phyloP scores from a whole-genome alignment of 2,113 vertebrate species.

The Gymnogyps californianus region DNA sequence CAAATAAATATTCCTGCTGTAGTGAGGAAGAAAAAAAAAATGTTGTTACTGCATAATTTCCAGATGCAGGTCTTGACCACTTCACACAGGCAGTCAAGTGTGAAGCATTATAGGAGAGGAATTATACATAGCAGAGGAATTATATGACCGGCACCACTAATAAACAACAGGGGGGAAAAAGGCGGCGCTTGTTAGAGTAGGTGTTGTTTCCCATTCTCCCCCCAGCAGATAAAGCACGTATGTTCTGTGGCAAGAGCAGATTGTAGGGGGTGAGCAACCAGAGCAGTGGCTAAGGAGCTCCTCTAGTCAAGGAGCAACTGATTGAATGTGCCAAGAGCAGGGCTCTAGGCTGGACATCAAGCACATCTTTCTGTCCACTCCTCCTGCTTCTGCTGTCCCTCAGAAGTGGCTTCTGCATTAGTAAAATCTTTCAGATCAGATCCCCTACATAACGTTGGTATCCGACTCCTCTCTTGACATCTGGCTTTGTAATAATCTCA shows the following conservation, averaged over 20 bases:
- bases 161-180: background rate
- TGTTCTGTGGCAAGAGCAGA: background rate
- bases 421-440: background rate
- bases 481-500: background rate
- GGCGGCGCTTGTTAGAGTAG: background rate
- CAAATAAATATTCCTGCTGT: background rate
- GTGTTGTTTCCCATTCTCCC: background rate
- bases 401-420: background rate
- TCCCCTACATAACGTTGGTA: background rate
- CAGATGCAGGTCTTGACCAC: background rate
- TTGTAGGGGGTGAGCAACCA: background rate
- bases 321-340: background rate
- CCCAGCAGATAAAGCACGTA: background rate
- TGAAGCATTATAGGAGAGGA: background rate
- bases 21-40: background rate
- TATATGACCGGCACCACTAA: background rate
- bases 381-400: background rate
- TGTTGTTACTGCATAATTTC: background rate
- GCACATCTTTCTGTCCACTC: background rate
- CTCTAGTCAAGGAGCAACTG: background rate
- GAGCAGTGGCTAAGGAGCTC: background rate
- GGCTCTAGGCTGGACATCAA: background rate
- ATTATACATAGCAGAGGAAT: background rate
- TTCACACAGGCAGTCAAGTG: background rate
- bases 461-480: background rate